Evolutionary conservation across 2,797 vertebrate species (phyloP).

Genomic region (Echeneis naucrates): DNA sequence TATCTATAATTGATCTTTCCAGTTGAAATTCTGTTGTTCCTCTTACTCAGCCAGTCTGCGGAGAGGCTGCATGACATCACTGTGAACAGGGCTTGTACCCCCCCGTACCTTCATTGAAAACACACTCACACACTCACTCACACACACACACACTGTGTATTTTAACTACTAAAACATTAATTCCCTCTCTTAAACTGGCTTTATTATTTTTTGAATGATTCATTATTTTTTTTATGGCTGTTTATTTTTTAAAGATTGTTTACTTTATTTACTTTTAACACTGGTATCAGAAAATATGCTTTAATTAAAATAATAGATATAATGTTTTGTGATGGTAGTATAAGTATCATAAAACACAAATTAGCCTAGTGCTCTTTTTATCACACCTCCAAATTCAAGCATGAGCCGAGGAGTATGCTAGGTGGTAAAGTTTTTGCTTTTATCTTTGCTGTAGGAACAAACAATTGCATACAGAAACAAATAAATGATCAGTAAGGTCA

Average conservation of each 20-base stretch:
- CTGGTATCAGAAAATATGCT: neutral
- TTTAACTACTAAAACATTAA: constrained; percentile 11
- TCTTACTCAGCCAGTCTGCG: constrained; percentile 83
- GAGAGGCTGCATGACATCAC: constrained; percentile 85
- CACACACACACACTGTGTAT: neutral
- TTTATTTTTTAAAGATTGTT: constrained; percentile 1
- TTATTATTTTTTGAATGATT: constrained; percentile 2
- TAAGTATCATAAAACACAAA: neutral
- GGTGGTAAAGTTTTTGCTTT: neutral
- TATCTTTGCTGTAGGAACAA: neutral
- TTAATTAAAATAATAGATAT: neutral
- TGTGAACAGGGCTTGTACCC: constrained; percentile 71
- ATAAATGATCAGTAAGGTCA: no score
- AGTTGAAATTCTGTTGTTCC: constrained; percentile 90
- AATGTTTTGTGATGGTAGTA: neutral
- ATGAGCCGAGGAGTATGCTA: neutral
- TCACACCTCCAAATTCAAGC: neutral
- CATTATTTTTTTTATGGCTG: neutral
- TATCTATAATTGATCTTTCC: constrained; percentile 93
- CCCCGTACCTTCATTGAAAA: constrained; percentile 53
- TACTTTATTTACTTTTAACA: constrained; percentile 4
- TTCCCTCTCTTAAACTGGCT: neutral
- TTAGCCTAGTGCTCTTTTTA: neutral
- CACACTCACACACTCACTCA: neutral
- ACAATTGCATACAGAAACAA: constrained; percentile 1